Evolutionary conservation across 1,140 invertebrate species (phyloP).

Genomic region (Linepithema humile): DNA sequence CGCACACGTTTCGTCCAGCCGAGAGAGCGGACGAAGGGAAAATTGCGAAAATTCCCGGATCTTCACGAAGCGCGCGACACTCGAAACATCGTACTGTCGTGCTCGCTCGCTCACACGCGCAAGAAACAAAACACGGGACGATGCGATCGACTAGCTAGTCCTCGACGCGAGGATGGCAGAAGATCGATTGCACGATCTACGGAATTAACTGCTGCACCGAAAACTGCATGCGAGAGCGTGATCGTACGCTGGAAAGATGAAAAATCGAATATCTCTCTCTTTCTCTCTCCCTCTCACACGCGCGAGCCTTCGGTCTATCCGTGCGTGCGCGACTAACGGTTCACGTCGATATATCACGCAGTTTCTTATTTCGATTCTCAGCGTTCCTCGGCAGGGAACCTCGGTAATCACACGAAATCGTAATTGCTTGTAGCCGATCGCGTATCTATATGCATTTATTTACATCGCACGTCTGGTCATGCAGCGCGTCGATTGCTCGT

Average conservation of each 20-base stretch:
- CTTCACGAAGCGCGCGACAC: slow-evolving; percentile 18
- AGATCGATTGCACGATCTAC: background rate
- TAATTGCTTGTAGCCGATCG: background rate
- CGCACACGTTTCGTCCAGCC: background rate
- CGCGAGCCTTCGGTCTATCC: background rate
- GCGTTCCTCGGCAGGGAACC: background rate
- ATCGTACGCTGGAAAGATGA: background rate
- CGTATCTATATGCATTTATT: slow-evolving; percentile 37
- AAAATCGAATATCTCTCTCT: background rate
- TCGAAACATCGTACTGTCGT: slow-evolving; percentile 61
- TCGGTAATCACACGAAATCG: background rate
- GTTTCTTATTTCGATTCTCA: slow-evolving; percentile 6
- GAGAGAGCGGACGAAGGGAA: background rate
- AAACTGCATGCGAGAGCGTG: background rate
- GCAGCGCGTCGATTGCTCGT: background rate
- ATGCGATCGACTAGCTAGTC: background rate
- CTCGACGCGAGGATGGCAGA: slow-evolving; percentile 15
- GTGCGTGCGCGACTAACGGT: slow-evolving; percentile 39
- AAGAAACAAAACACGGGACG: slow-evolving; percentile 47
- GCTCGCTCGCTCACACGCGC: background rate
- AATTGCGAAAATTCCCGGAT: background rate
- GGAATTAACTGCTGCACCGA: too few relatives aligned
- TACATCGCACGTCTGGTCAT: slow-evolving; percentile 26
- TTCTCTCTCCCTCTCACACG: background rate
- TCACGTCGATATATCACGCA: slow-evolving; percentile 28